Evolutionary conservation across 2,113 vertebrate genomes (phyloP), one percentile per base, ranked within the genome.

Genomic region (Pampusana beccarii): DNA sequence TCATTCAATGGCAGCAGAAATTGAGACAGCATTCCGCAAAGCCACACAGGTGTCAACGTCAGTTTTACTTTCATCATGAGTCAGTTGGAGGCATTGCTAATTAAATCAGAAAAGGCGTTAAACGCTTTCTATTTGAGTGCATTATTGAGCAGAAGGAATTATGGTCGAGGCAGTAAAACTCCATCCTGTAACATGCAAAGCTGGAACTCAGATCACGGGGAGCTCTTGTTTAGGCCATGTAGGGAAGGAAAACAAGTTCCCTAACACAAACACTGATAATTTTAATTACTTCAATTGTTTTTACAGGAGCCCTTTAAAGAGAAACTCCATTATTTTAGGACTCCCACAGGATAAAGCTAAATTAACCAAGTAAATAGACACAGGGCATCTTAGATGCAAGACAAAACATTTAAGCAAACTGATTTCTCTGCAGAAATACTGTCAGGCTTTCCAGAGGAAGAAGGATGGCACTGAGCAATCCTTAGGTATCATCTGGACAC

Each of bases 211-310:
- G 53, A 50, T 83, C 64, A 60, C 46, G 38, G 36, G 24, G 21
- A 86, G 72, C 36, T 94, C 40, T 90, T 86, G 62, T 34, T 36
- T 80, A 36, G 25, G 28, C 56, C 33, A 38, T 0, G 2, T 2
- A 58, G 40, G 51, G 64, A 90, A 86, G 50, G 80, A 94, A 95
- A 83, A 86, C 28, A 54, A 31, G 54, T 78, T 48, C 66, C 46
- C 85, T 74, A 78, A 86, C 25, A 80, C 64, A 90, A 90, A 86
- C 62, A 80, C 51, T 78, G 72, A 84, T 78, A 46, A 84, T 62
- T 88, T 83, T 51, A 94, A 96, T 95, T 74, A 79, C 65, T 79
- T 93, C 21, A 88, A 85, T 72, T 84, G 75, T 44, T 96, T 88
- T 86, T 80, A 54, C 75, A 84, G 89, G 11, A 92, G 42, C 19